Evolutionary conservation across 2,888 invertebrate species (phyloP).

Genomic region (Aspidiotus rigidus): DNA sequence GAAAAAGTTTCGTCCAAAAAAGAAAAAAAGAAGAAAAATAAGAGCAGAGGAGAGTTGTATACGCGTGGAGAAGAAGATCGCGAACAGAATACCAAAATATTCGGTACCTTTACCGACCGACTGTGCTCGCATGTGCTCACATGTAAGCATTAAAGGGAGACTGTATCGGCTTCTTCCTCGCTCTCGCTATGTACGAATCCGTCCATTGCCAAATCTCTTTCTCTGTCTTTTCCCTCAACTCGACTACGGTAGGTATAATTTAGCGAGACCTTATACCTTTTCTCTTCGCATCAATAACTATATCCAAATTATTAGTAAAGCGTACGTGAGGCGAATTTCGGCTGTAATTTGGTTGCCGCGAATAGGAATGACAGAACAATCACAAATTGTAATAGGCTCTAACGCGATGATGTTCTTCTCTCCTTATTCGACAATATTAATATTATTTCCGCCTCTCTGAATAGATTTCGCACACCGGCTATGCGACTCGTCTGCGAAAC

Average conservation of each 20-base stretch:
- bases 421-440: neutral
- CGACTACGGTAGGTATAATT: no score
- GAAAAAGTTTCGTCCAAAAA: constrained; percentile 3
- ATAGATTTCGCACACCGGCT: no score
- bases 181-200: no score
- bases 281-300: constrained; percentile 3
- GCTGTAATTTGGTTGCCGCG: no score
- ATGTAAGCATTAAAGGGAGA: neutral
- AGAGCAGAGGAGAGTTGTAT: neutral
- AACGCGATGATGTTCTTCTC: neutral
- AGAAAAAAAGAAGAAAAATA: neutral
- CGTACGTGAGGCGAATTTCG: neutral
- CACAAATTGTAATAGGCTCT: no score
- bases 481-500: no score
- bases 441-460: neutral
- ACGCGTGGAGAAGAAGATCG: neutral
- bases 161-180: no score
- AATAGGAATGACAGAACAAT: no score
- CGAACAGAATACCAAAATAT: neutral
- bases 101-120: neutral
- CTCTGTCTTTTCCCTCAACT: no score
- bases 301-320: neutral
- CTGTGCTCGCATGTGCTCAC: constrained; percentile 4
- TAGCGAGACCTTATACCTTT: neutral
- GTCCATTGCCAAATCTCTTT: no score